phyloP scores from a whole-genome alignment of 1,140 invertebrate species.

The Trinorchestia longiramus region DNA sequence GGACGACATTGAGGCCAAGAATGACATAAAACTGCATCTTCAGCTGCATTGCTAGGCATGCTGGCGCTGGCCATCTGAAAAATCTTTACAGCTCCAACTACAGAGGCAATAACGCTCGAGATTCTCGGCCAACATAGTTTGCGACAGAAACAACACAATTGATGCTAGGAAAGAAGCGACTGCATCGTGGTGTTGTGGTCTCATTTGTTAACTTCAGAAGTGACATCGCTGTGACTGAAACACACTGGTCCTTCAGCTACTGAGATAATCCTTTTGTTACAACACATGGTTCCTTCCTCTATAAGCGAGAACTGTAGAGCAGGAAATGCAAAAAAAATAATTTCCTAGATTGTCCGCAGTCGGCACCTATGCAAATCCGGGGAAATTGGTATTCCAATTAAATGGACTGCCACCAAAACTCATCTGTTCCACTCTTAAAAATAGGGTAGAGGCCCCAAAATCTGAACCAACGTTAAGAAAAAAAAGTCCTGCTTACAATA shows the following conservation, averaged over 20 bases:
- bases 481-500: not conserved
- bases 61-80: not conserved
- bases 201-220: not conserved
- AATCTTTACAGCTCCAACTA: not conserved
- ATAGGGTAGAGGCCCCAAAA: not conserved
- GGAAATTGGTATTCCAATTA: not conserved
- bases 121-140: not conserved
- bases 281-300: not conserved
- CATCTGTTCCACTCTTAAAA: not conserved
- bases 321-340: too few species aligned
- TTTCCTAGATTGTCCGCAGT: not conserved
- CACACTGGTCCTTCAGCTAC: not conserved
- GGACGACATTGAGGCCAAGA: constrained; percentile 24
- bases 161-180: not conserved
- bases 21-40: not conserved
- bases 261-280: not conserved
- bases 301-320: too few species aligned
- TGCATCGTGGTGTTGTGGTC: not conserved
- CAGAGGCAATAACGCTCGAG: not conserved
- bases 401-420: not conserved
- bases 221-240: not conserved
- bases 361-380: not conserved
- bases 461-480: not conserved
- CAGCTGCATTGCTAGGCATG: not conserved
- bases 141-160: not conserved